Evolutionary conservation across 2,797 vertebrate genomes (phyloP).

Genomic region (Pangasius djambal): DNA sequence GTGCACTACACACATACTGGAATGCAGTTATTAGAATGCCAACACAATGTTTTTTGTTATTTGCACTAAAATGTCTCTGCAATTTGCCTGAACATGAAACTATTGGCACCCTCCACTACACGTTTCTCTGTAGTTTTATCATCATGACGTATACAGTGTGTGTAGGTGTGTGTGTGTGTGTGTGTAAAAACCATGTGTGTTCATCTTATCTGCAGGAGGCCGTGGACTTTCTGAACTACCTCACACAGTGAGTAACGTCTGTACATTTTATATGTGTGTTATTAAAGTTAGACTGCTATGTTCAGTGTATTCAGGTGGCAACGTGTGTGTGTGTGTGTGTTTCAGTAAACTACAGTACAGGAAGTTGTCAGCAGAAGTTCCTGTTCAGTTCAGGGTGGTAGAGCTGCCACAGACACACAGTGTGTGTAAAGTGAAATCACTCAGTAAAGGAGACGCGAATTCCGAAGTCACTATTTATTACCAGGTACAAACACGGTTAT

Average conservation of each 20-base stretch:
- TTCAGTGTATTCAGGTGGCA: not conserved
- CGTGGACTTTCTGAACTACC: conserved; percentile 87
- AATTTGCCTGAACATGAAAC: not conserved
- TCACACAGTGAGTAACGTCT: conserved; percentile 79
- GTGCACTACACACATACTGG: not conserved
- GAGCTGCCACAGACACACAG: conserved; percentile 78
- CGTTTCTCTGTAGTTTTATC: not conserved
- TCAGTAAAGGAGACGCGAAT: conserved; percentile 84
- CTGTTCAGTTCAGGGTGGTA: conserved; percentile 85
- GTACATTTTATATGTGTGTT: not conserved
- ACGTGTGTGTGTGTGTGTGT: conserved; percentile 22
- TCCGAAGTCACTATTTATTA: conserved; percentile 90
- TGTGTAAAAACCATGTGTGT: not conserved
- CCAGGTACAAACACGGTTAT: conserved; percentile 75
- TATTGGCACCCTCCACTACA: not conserved
- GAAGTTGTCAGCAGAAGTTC: conserved; percentile 81
- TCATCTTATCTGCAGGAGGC: conserved; percentile 79
- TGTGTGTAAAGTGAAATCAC: conserved; percentile 86
- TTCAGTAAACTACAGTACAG: conserved; percentile 81
- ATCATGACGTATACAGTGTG: not conserved
- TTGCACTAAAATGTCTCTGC: not conserved
- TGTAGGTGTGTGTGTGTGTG: not conserved
- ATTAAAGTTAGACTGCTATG: conserved; percentile 24
- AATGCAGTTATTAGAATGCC: not conserved
- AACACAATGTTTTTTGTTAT: not conserved